Conservation (phyloP, 2,113 vertebrate genomes). For the Eidolon helvum region DNA sequence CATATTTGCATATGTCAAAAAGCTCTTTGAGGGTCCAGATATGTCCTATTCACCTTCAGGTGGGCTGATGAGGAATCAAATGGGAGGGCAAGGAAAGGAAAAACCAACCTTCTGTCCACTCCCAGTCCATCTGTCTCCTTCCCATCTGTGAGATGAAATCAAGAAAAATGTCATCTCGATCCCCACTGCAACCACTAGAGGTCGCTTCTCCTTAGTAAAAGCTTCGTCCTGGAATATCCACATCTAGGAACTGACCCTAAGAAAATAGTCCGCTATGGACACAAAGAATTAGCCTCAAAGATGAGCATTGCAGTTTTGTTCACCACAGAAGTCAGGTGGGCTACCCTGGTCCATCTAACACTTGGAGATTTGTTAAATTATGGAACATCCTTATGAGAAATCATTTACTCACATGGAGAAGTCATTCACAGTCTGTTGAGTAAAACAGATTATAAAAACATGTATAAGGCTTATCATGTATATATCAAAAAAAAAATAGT, state of each 20-base stretch:
- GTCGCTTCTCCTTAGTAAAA: neutral
- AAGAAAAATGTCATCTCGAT: neutral
- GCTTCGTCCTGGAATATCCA: neutral
- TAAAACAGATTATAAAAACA: neutral
- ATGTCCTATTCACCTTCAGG: neutral
- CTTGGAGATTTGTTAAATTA: neutral
- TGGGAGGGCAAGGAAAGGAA: neutral
- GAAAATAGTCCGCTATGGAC: neutral
- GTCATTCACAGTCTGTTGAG: neutral
- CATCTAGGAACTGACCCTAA: neutral
- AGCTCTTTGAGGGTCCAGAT: neutral
- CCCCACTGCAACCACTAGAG: neutral
- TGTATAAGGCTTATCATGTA: neutral
- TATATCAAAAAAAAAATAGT: conserved; percentile 11
- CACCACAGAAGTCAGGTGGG: neutral
- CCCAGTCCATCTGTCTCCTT: neutral
- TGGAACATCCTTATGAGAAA: neutral
- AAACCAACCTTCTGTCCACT: neutral
- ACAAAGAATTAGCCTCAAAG: neutral
- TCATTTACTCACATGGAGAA: neutral
- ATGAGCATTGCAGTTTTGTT: neutral
- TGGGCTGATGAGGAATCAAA: neutral
- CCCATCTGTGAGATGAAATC: neutral
- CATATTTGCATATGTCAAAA: neutral
- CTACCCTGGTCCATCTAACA: neutral